Base-by-base conservation (phyloP, 2,888 invertebrate species). In the Elysia crispata region DNA sequence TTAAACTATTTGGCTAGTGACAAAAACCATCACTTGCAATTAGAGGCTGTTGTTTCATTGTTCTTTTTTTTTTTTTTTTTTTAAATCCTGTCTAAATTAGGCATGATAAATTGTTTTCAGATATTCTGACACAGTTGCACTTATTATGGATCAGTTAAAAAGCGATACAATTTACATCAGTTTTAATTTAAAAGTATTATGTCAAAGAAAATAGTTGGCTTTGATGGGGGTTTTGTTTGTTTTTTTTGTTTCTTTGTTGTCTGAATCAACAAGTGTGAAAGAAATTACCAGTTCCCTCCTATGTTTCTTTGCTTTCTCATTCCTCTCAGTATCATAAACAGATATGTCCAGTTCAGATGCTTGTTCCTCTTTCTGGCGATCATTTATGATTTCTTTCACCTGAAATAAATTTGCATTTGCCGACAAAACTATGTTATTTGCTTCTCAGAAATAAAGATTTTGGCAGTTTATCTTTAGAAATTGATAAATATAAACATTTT, bases 281-380 rank as follows among this genome's bases (percentile, higher is more conserved):
- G 6, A 41, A 81, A 87, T 85, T 84, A 92, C 92, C 88, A 92
- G 84, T 86, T 91, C 91, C 76, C 86, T 84, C 77, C 92, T 87
- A 80, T 91, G 91, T 86, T 90, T 90, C 86, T 91, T 91, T 18
- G 92, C 91, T 82, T 92, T 92, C 76, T 92, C 92, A 83, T 92
- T 92, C 67, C 92, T 86, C 80, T 91, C 89, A 3, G 92, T 92
- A 77, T 92, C 92, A 80, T 91, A 92, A 15, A 92, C 90, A 49
- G 91, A 91, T 23, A 92, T 90, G 49, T 91, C 90, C 50, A 92
- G 86, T 57, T 91, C 90, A 11, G 89, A 87, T 8, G 85, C 86
- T 5, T 86, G 81, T 78, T 92, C 92, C 81, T 92, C 92, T 69
- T 87, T 88, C 5, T 87, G 87, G 72, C 92, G 84, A 31, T 90